Base-by-base conservation (phyloP, 2,797 vertebrate species). In the Sebastes minor region DNA sequence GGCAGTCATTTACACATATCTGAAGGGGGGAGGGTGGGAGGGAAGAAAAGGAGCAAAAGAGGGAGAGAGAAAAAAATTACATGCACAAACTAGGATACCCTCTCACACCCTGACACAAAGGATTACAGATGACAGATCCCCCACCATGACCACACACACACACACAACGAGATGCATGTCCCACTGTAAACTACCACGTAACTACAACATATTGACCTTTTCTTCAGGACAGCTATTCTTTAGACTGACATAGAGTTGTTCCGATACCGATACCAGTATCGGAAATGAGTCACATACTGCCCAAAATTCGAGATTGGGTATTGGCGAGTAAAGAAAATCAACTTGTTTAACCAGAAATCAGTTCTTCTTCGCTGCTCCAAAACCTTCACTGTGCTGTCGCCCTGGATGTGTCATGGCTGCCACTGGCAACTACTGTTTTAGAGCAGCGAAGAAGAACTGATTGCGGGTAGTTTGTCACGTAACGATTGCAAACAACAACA, bases 1-100 rank as follows among this genome's bases (percentile, higher is more conserved):
- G 52, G 71, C 65, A 87, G 83, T 71, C 74, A 81, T 86, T 86
- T 83, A 85, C 62, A 78, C 73, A 76, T 60, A 73, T 86, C 65
- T 86, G 67, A 63, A 61, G 52, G 60, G 27, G 23, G 25, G 12
- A 57, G 42, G 22, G 16, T 52, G 30, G 28, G 25, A 25, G 56
- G 33, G 1, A 28, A 13, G 20, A 60, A 71, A 67, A 49, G 18
- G 22, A 67, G 59, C 16, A 23, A 80, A 72, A n/a, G 55, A 60
- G 33, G 30, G 74, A 74, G 16, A 49, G 67, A 42, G 62, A 65
- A 78, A 77, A 81, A 76, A 81, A 74, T 73, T 7, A 52, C 42
- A 59, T 56, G 52, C 25, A 68, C 55, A 72, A 74, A 78, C 35
- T 42, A 14, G 46, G 27, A 76, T 56, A 78, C 12, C 33, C 60